These are phyloP conservation scores for Drosophila leonis DNA, from an alignment of 2,888 invertebrate genomes.

Conservation along the genomic window DNA sequence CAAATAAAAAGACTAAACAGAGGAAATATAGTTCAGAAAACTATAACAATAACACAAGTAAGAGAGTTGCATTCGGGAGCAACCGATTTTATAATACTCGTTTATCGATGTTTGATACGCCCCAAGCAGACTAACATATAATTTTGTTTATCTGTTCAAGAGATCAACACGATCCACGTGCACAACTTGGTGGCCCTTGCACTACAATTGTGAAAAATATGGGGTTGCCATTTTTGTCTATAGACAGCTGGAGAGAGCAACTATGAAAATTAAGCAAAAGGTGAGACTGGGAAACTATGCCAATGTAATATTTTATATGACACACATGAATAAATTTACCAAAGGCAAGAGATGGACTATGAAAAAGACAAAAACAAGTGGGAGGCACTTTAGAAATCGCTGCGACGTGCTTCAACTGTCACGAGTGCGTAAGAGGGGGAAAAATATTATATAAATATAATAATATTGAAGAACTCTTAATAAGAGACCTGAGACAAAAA, in stretches of 20 bases:
- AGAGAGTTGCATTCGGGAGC: not conserved
- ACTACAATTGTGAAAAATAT: too few species aligned
- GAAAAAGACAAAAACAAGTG: constrained; percentile 25
- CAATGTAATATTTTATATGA: constrained; percentile 3
- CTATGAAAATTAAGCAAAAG: constrained; percentile 36
- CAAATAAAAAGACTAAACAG: not conserved
- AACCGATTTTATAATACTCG: not conserved
- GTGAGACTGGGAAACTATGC: not conserved
- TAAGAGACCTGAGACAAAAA: constrained; percentile 37
- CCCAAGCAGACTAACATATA: not conserved
- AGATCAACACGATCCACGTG: not conserved
- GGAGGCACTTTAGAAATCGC: constrained; percentile 11
- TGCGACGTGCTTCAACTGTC: constrained; percentile 1
- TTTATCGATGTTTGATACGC: too few species aligned
- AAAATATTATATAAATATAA: constrained; percentile 24
- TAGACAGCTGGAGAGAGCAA: constrained; percentile 11
- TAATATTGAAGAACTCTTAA: constrained; percentile 68
- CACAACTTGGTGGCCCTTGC: not conserved
- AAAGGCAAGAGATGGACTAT: constrained; percentile 1
- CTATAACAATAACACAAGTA: constrained; percentile 6
- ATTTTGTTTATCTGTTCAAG: not conserved
- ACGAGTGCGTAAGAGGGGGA: constrained; percentile 8
- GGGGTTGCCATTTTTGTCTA: too few species aligned
- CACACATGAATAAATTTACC: constrained; percentile 9
- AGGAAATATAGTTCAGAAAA: constrained; percentile 9